Evolutionary conservation across 2,888 invertebrate genomes (phyloP).

Genomic region (Andricus quercusramuli): DNA sequence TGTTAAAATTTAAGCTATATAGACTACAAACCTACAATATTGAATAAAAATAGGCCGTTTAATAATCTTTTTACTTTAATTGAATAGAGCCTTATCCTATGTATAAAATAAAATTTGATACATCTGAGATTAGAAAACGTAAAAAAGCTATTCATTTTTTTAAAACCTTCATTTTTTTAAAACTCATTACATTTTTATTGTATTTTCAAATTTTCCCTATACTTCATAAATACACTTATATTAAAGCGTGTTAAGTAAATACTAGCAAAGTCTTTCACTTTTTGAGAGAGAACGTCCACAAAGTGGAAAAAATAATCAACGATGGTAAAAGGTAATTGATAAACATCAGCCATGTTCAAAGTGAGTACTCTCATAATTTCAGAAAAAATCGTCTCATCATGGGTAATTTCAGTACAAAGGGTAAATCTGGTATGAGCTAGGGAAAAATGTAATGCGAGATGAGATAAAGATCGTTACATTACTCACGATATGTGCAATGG

Average conservation of each 20-base stretch:
- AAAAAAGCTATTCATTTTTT: too few species aligned
- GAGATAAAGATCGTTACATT: slow-evolving; percentile 31
- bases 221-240: not conserved
- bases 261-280: not conserved
- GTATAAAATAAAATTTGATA: too few species aligned
- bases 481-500: slow-evolving; percentile 19
- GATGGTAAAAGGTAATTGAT: slow-evolving; percentile 10
- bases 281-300: not conserved
- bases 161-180: too few species aligned
- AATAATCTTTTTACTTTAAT: too few species aligned
- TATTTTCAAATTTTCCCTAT: not conserved
- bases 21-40: too few species aligned
- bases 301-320: slow-evolving; percentile 22
- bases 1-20: too few species aligned
- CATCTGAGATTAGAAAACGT: too few species aligned
- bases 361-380: slow-evolving; percentile 3
- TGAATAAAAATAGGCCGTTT: too few species aligned
- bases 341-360: not conserved
- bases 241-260: not conserved
- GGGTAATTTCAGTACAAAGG: slow-evolving; percentile 25
- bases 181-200: not conserved
- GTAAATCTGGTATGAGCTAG: slow-evolving; percentile 1
- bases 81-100: too few species aligned
- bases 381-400: slow-evolving; percentile 14
- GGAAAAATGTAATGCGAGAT: slow-evolving; percentile 20